Evolutionary conservation across 2,797 vertebrate species (phyloP).

Genomic region (Lophotriccus pileatus): DNA sequence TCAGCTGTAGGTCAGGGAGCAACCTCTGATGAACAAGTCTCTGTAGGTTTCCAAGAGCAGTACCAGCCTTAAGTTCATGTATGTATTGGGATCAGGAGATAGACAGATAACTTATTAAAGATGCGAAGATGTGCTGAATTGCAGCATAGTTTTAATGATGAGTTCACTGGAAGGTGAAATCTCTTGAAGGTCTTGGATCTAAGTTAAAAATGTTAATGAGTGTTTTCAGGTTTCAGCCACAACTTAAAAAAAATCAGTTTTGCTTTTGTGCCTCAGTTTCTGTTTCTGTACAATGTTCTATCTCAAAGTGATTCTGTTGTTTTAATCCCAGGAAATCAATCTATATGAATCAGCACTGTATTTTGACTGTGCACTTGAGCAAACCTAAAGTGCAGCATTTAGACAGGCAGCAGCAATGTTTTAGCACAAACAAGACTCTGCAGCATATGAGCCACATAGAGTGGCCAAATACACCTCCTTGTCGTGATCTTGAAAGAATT

Average conservation of each 20-base stretch:
- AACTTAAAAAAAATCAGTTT: not conserved
- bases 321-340: not conserved
- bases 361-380: not conserved
- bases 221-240: not conserved
- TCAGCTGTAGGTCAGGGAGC: not conserved
- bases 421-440: not conserved
- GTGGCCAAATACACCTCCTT: not conserved
- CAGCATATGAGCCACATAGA: fast-evolving
- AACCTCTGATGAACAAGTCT: not conserved
- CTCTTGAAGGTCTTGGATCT: not conserved
- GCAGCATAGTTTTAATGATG: not conserved
- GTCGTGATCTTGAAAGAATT: not conserved
- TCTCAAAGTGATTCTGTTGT: not conserved
- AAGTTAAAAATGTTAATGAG: not conserved
- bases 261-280: not conserved
- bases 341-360: not conserved
- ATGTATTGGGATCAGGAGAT: not conserved
- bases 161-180: not conserved
- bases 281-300: not conserved
- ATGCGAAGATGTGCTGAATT: not conserved
- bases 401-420: not conserved
- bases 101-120: not conserved
- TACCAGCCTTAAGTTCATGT: not conserved
- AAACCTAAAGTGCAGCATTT: not conserved
- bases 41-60: not conserved